Percentiles rank a stretch among this genome's conserved stretches.
Evolutionary conservation across 1,140 invertebrate species (phyloP).

Genomic region (Lanistes nyassanus): DNA sequence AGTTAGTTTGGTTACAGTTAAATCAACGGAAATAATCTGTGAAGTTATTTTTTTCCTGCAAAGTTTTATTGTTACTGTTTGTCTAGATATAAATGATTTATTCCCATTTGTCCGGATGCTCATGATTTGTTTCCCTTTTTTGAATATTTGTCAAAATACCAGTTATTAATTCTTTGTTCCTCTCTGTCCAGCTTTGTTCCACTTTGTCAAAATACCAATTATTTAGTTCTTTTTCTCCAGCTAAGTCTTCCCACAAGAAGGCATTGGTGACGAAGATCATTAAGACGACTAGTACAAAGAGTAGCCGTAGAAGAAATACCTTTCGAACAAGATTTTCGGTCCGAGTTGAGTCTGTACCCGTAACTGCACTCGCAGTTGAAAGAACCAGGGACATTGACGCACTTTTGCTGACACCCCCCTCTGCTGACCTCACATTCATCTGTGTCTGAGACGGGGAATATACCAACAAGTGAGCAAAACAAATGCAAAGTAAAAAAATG

Average conservation of each 20-base stretch:
- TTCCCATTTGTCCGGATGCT: too few relatives aligned
- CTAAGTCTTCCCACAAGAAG: neutral
- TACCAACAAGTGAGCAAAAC: neutral
- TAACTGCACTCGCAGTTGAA: constrained; percentile 41
- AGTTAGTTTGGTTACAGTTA: neutral
- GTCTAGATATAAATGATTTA: too few relatives aligned
- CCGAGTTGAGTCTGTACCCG: constrained; percentile 38
- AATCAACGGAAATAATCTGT: neutral
- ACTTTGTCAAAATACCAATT: neutral
- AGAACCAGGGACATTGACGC: constrained; percentile 32
- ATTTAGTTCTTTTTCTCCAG: neutral
- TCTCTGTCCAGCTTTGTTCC: neutral
- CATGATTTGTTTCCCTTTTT: too few relatives aligned
- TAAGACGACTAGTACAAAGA: too few relatives aligned
- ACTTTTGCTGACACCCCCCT: constrained; percentile 57
- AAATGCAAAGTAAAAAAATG: neutral
- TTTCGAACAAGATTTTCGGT: constrained; percentile 34
- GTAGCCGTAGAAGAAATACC: too few relatives aligned
- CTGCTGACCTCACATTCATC: constrained; percentile 58
- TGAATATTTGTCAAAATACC: too few relatives aligned
- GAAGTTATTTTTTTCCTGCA: too few relatives aligned
- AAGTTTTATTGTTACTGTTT: too few relatives aligned
- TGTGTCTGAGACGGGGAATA: constrained; percentile 44
- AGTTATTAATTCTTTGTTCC: neutral
- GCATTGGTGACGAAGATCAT: neutral